Evolutionary conservation across 2,113 vertebrate species (phyloP).

Genomic region (Eleginops maclovinus): DNA sequence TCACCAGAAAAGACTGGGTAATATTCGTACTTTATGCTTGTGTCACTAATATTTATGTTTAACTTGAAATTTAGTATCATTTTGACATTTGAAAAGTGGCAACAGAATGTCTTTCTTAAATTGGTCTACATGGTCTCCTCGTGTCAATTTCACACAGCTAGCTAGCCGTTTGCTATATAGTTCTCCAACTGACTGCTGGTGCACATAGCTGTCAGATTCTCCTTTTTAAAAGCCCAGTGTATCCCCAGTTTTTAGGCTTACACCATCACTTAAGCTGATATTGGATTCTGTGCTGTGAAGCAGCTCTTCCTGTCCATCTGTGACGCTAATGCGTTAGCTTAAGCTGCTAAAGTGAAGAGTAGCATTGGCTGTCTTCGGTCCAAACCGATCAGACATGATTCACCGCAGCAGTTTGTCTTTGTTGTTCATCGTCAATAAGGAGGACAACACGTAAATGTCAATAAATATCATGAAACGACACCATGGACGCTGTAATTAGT

Average conservation of each 20-base stretch:
- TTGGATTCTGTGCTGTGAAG: not conserved
- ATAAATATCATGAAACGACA: too few relatives aligned
- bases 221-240: not conserved
- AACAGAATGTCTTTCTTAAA: not conserved
- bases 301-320: not conserved
- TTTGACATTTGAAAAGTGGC: not conserved
- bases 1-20: not conserved
- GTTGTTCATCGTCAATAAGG: not conserved
- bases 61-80: too few relatives aligned
- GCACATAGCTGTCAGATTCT: not conserved
- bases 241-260: not conserved
- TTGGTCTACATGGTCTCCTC: not conserved
- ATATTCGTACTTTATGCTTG: not conserved
- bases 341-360: not conserved
- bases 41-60: not conserved
- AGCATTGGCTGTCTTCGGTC: not conserved
- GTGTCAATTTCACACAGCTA: not conserved
- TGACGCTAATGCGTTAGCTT: slow-evolving; percentile 7
- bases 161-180: not conserved
- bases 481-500: too few relatives aligned
- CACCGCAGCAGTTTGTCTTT: not conserved
- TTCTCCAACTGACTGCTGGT: not conserved
- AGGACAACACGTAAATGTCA: not conserved
- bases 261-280: not conserved
- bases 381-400: not conserved